Evolutionary conservation across 2,888 invertebrate species (phyloP), one percentile per base, ranked within the genome.

Genomic region (Agriopis marginaria): DNA sequence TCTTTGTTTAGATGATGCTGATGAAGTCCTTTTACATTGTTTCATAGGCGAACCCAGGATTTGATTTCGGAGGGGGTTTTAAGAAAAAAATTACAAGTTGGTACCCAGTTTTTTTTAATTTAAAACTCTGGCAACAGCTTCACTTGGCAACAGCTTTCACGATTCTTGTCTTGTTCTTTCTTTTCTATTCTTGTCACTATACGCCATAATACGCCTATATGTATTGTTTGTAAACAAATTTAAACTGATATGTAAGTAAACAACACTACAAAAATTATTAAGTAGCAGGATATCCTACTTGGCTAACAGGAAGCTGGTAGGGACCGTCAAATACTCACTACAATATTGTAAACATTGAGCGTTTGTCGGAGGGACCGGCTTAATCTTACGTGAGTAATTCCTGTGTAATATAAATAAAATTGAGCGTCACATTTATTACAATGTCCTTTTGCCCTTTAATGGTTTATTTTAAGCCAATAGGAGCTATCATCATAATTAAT

Each of bases 301-400:
- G 6, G 11, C 10, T 40, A 63, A 68, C 67, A 63, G 63, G 67
- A 68, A 63, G 45, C 17, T 51, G 32, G 39, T 45, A 68, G 67
- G 67, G 63, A 63, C 51, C 40, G 39, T 59, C 14, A 11, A 62
- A 42, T 53, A 23, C 63, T 44, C n/a, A 54, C 58, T 40, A n/a
- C 42, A 63, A 58, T 45, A 58, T 11, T 9, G 11, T 23, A 12
- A 12, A 45, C 9, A 58, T 58, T 45, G 11, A 5, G 10, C 17
- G 44, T 56, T n/a, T n/a, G n/a, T n/a, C n/a, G n/a, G n/a, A n/a
- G n/a, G n/a, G n/a, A n/a, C n/a, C n/a, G n/a, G n/a, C n/a, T n/a
- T n/a, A n/a, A n/a, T n/a, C n/a, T n/a, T n/a, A n/a, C n/a, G n/a
- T n/a, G n/a, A n/a, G n/a, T n/a, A n/a, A n/a, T n/a, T n/a, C n/a